These are phyloP conservation scores for Serrognathus titanus DNA, from an alignment of 2,888 invertebrate species.

Conservation along the genomic window DNA sequence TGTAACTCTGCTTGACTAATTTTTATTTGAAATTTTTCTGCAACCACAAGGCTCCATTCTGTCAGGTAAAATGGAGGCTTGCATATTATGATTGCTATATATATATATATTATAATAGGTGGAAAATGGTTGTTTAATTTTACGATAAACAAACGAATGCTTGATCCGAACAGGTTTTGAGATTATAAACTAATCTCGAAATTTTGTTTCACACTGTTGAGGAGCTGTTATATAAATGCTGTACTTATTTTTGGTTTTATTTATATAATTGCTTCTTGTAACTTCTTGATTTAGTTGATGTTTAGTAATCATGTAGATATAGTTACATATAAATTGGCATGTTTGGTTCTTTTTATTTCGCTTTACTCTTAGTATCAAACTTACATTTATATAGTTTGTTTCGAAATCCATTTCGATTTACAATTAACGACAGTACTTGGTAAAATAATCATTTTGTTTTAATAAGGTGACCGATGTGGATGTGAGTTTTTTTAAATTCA, in stretches of 20 bases:
- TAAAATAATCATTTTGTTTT: no score
- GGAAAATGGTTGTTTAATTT: conserved; percentile 25
- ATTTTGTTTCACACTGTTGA: conserved; percentile 31
- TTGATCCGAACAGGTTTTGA: conserved; percentile 16
- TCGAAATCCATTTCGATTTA: no score
- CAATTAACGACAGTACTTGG: no score
- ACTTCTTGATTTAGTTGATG: background rate
- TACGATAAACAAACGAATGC: conserved; percentile 5
- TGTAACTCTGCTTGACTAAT: conserved; percentile 48
- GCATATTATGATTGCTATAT: conserved; percentile 49
- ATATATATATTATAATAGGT: conserved; percentile 27
- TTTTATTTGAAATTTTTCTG: conserved; percentile 61
- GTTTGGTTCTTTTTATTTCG: conserved; percentile 9
- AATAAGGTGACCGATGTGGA: no score
- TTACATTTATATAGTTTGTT: no score
- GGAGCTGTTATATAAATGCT: background rate
- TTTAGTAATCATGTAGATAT: background rate
- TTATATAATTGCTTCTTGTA: no score
- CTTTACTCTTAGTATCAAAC: no score
- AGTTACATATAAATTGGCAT: background rate
- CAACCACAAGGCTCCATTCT: conserved; percentile 80
- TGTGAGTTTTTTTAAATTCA: no score
- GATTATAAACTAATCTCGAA: conserved; percentile 30
- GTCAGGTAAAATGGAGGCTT: conserved; percentile 77
- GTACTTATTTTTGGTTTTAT: no score